Conservation (phyloP, 2,888 invertebrate species). For the Ethmia dodecea region DNA sequence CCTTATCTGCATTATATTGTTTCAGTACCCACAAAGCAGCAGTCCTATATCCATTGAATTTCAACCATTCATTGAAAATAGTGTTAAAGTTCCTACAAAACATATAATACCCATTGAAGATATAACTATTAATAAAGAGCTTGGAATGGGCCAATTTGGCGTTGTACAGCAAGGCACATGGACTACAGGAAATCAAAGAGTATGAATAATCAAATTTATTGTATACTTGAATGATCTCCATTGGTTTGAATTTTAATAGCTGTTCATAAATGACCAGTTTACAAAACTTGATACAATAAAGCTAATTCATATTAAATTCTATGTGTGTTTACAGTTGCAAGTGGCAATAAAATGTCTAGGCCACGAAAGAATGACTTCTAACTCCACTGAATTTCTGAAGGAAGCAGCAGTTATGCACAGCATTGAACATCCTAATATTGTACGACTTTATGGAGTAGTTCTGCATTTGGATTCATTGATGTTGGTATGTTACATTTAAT, state of each 20-base stretch:
- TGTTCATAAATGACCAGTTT: not conserved
- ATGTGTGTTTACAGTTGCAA: conserved; percentile 83
- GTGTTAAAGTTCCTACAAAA: conserved; percentile 85
- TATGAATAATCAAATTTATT: conserved; percentile 43
- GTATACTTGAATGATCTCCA: not conserved
- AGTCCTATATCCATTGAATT: conserved; percentile 38
- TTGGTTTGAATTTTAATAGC: not conserved
- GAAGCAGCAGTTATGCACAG: conserved; percentile 99
- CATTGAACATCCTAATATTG: conserved; percentile 97
- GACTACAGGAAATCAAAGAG: conserved; percentile 95
- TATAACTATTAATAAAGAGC: conserved; percentile 94
- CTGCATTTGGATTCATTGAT: conserved; percentile 92
- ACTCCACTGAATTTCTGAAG: conserved; percentile 97
- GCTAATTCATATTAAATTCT: too few species aligned
- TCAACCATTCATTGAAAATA: conserved; percentile 49
- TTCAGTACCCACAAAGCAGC: conserved; percentile 37
- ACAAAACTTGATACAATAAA: too few species aligned
- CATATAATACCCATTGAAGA: conserved; percentile 94
- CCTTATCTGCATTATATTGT: too few species aligned
- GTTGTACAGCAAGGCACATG: conserved; percentile 98
- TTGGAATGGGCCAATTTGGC: conserved; percentile 98
- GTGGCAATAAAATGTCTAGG: conserved; percentile 98
- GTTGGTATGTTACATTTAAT: too few species aligned
- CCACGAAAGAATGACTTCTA: conserved; percentile 96
- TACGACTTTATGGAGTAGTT: conserved; percentile 97